Percentiles rank a stretch among this genome's conserved stretches.
phyloP scores from a whole-genome alignment of 2,113 vertebrate genomes.

The Columbina picui region DNA sequence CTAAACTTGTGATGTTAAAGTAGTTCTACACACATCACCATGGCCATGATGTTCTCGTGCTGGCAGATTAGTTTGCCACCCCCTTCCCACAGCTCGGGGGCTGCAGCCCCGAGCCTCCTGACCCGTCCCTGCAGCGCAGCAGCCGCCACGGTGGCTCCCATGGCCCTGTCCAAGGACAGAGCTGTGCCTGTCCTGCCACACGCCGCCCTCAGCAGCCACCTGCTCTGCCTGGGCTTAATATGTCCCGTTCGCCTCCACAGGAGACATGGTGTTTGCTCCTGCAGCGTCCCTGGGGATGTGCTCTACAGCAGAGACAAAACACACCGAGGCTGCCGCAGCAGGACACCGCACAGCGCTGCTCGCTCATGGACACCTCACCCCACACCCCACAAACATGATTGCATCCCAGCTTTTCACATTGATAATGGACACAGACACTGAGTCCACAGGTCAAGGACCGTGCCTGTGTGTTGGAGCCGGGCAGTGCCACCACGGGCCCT shows the following conservation, averaged over 20 bases:
- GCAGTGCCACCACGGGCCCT: rapidly evolving
- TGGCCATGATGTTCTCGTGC: rapidly evolving
- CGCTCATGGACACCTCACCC: rapidly evolving
- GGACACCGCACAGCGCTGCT: not conserved
- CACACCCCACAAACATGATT: not conserved
- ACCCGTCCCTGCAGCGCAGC: rapidly evolving
- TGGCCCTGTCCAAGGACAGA: rapidly evolving
- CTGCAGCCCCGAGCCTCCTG: not conserved
- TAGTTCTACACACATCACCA: not conserved
- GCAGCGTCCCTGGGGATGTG: not conserved
- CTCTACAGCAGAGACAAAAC: not conserved
- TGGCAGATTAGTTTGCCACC: not conserved
- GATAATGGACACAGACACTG: rapidly evolving
- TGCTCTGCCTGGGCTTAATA: not conserved
- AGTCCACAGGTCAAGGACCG: not conserved
- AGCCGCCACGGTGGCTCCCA: not conserved
- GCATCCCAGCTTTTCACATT: rapidly evolving
- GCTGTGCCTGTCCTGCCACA: not conserved
- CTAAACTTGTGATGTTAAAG: not conserved
- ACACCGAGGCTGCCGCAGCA: not conserved
- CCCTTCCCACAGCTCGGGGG: not conserved
- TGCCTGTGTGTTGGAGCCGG: too few relatives aligned
- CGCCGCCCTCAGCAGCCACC: not conserved
- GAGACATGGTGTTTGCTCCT: not conserved
- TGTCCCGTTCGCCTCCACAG: not conserved